Percentiles rank a stretch among this genome's conserved stretches.
phyloP scores from a whole-genome alignment of 2,113 vertebrate species.

The Shinisaurus crocodilurus region DNA sequence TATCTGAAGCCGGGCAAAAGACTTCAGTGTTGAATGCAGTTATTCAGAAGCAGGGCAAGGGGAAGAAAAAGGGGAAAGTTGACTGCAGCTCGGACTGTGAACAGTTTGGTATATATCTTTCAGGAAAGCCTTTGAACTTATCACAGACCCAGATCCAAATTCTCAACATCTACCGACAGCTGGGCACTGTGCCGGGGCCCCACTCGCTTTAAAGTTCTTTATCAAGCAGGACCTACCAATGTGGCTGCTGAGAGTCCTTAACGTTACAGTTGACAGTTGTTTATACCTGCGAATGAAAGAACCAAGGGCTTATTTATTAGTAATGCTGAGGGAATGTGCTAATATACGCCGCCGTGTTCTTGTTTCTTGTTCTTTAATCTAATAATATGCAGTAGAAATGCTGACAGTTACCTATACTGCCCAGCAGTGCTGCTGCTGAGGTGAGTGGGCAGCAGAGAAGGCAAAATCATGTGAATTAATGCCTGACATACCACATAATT shows the following conservation, averaged over 20 bases:
- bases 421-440: not conserved
- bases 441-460: slow-evolving; percentile 1
- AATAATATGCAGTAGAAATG: slow-evolving; percentile 13
- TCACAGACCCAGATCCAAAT: slow-evolving; percentile 14
- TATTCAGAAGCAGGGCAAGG: not conserved
- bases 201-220: slow-evolving; percentile 19
- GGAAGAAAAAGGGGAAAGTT: not conserved
- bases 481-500: not conserved
- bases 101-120: slow-evolving; percentile 12
- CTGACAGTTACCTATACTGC: not conserved
- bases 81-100: not conserved
- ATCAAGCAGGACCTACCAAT: slow-evolving; percentile 4
- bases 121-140: slow-evolving; percentile 24
- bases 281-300: slow-evolving; percentile 16
- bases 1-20: slow-evolving; percentile 21
- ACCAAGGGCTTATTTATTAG: slow-evolving; percentile 1
- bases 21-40: not conserved
- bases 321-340: slow-evolving; percentile 24
- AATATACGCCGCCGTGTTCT: not conserved
- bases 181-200: not conserved
- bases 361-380: not conserved
- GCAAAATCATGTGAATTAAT: not conserved
- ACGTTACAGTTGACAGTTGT: slow-evolving; percentile 33
- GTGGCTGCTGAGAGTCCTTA: slow-evolving; percentile 15
- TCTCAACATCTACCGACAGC: not conserved